phyloP scores from a whole-genome alignment of 92 coral and sea anemone species.

The Chrysogorgia sp. region DNA sequence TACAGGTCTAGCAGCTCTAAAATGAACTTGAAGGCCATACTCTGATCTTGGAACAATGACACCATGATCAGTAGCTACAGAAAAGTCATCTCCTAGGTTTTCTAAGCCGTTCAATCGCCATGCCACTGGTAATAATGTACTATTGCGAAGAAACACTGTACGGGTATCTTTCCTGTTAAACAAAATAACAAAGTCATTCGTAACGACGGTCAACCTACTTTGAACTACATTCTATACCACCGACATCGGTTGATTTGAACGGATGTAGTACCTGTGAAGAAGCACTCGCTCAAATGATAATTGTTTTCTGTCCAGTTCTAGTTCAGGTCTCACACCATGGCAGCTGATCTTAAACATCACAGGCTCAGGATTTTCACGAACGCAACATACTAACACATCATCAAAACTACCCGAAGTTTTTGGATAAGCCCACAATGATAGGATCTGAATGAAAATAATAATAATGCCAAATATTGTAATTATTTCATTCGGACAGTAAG shows the following conservation, averaged over 20 bases:
- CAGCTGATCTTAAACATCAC: conserved; percentile 87
- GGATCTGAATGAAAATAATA: conserved; percentile 33
- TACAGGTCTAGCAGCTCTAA: conserved; percentile 88
- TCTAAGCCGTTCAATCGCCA: conserved; percentile 98
- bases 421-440: conserved; percentile 93
- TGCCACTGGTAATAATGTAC: conserved; percentile 90
- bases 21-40: conserved; percentile 96
- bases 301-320: conserved; percentile 91
- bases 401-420: conserved; percentile 97
- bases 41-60: conserved; percentile 95
- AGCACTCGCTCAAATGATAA: conserved; percentile 96
- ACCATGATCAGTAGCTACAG: conserved; percentile 90
- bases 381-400: conserved; percentile 93
- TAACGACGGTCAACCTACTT: not conserved
- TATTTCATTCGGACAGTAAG: not conserved
- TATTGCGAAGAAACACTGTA: conserved; percentile 93
- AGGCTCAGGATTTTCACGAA: conserved; percentile 97
- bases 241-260: not conserved
- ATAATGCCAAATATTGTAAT: not conserved
- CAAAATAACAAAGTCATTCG: not conserved
- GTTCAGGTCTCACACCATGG: conserved; percentile 92
- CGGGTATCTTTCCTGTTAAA: conserved; percentile 84
- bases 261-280: conserved; percentile 76
- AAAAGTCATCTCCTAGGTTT: conserved; percentile 96
- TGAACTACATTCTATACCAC: not conserved